phyloP scores from a whole-genome alignment of 2,113 vertebrate species.

The Malaclemys terrapin region DNA sequence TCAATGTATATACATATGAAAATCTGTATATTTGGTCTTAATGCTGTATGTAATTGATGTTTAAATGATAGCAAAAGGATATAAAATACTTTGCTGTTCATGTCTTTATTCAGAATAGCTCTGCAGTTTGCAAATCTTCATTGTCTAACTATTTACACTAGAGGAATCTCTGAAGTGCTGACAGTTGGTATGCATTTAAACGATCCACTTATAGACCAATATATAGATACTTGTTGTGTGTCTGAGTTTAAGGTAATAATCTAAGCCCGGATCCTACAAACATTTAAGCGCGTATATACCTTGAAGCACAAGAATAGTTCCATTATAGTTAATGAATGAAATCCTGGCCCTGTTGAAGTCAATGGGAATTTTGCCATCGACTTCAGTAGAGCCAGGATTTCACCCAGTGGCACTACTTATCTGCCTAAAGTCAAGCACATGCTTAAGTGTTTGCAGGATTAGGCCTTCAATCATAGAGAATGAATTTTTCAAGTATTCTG shows the following conservation, averaged over 20 bases:
- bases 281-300: neutral
- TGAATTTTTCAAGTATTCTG: neutral
- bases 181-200: slow-evolving; percentile 16
- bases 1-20: slow-evolving; percentile 76
- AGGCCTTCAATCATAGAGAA: neutral
- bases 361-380: neutral
- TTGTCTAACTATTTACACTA: neutral
- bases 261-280: neutral
- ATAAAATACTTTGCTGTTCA: slow-evolving; percentile 73
- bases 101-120: slow-evolving; percentile 60
- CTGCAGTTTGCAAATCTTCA: slow-evolving; percentile 32
- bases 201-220: slow-evolving; percentile 2
- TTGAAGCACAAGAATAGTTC: neutral
- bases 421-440: neutral
- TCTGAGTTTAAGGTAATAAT: neutral
- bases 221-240: neutral
- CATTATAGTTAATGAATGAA: neutral
- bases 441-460: neutral
- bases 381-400: neutral
- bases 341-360: neutral
- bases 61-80: slow-evolving; percentile 79
- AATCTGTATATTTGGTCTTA: slow-evolving; percentile 82
- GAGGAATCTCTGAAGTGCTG: slow-evolving; percentile 2
- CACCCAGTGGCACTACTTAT: neutral
- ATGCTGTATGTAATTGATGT: slow-evolving; percentile 79